These are phyloP conservation scores for Iselma pallidipennis DNA, from an alignment of 2,888 invertebrate species.

Conservation along the genomic window DNA sequence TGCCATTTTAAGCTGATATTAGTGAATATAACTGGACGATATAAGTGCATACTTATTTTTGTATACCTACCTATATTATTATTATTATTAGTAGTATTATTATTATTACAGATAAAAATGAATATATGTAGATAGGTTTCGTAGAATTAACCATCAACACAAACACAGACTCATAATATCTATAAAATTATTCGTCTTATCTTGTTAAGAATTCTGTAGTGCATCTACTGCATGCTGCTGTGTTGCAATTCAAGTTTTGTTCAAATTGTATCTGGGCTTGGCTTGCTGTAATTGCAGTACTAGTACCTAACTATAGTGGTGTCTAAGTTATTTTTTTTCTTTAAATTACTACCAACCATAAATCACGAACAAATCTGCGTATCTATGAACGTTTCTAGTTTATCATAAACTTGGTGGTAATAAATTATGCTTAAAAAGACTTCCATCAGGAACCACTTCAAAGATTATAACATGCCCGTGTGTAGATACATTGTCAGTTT, in stretches of 20 bases:
- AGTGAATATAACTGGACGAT: conserved; percentile 31
- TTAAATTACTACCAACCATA: background rate
- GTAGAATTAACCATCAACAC: background rate
- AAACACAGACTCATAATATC: background rate
- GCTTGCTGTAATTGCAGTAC: background rate
- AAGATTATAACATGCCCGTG: conserved; percentile 4
- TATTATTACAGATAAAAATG: conserved; percentile 32
- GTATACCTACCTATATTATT: too few relatives aligned
- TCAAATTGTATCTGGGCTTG: background rate
- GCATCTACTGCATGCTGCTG: background rate
- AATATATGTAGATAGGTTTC: background rate
- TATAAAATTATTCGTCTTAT: background rate
- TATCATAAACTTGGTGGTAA: conserved; percentile 11
- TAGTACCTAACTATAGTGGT: background rate
- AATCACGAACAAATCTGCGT: conserved; percentile 16
- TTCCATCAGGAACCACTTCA: conserved; percentile 16
- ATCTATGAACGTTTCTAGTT: conserved; percentile 13
- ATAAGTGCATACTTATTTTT: conserved; percentile 30
- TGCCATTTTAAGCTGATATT: conserved; percentile 25
- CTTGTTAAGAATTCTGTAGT: background rate
- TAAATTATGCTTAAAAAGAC: conserved; percentile 14
- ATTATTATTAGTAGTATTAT: too few relatives aligned
- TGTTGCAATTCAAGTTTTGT: background rate
- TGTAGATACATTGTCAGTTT: conserved; percentile 10
- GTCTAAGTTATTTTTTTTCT: too few relatives aligned